Evolutionary conservation across 2,113 vertebrate genomes (phyloP).

Genomic region (Phylloscopus whistleri): DNA sequence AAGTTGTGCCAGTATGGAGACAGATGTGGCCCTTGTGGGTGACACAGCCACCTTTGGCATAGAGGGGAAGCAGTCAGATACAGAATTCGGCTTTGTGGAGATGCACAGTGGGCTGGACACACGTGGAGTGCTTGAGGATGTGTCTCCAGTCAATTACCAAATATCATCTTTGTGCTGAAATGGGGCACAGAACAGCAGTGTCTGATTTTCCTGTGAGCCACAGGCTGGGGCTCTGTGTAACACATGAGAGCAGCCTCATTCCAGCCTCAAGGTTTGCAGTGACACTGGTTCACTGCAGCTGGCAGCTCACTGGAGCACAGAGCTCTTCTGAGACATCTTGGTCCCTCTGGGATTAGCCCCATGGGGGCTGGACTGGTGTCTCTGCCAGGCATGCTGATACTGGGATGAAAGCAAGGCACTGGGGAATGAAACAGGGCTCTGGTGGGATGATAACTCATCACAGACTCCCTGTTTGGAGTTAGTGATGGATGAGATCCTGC

Average conservation of each 20-base stretch:
- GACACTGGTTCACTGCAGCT: background rate
- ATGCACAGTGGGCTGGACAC: background rate
- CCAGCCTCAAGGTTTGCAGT: background rate
- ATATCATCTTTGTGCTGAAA: background rate
- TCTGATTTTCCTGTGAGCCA: background rate
- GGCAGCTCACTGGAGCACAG: background rate
- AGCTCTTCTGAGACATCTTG: background rate
- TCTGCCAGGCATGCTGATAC: background rate
- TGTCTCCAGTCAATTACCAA: background rate
- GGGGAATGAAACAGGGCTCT: background rate
- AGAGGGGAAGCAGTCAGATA: background rate
- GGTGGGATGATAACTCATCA: background rate
- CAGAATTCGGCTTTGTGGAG: rapidly evolving
- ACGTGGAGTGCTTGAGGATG: rapidly evolving
- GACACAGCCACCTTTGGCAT: rapidly evolving
- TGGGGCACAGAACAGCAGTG: background rate
- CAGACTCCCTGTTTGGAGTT: background rate
- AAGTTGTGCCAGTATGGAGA: background rate
- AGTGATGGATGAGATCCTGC: background rate
- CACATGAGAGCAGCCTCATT: background rate
- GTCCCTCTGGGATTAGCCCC: background rate
- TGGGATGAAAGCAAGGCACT: background rate
- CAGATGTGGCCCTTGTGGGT: background rate
- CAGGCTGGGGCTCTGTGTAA: background rate
- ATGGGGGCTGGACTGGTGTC: background rate